These are phyloP conservation scores for Notospermus geniculatus DNA, from an alignment of 1,140 invertebrate species.

Conservation along the genomic window DNA sequence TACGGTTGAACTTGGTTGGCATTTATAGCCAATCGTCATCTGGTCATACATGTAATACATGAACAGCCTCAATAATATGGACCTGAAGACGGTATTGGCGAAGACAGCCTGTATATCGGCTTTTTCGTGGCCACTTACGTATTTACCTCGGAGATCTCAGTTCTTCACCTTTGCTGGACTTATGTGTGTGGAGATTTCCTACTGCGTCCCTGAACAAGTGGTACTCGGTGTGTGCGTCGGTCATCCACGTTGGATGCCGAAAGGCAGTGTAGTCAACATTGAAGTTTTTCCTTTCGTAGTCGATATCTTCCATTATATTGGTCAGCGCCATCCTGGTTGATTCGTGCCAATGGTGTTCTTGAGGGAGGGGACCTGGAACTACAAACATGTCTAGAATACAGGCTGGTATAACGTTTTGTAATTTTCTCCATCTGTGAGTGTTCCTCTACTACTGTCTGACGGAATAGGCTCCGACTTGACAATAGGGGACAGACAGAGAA, in stretches of 20 bases:
- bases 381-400: too few species aligned
- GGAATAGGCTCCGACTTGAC: too few species aligned
- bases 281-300: slow-evolving; percentile 37
- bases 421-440: too few species aligned
- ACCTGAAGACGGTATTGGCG: too few species aligned
- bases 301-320: slow-evolving; percentile 38
- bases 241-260: slow-evolving; percentile 37
- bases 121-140: neutral
- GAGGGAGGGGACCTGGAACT: too few species aligned
- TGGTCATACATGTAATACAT: too few species aligned
- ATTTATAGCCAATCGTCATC: too few species aligned
- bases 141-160: slow-evolving; percentile 40
- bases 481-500: too few species aligned
- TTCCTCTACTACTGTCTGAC: too few species aligned
- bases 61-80: too few species aligned
- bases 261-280: slow-evolving; percentile 27
- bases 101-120: neutral
- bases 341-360: neutral
- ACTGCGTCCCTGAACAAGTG: slow-evolving; percentile 29
- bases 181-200: slow-evolving; percentile 30
- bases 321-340: slow-evolving; percentile 30
- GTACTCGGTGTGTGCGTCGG: slow-evolving; percentile 37
- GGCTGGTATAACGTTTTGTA: too few species aligned
- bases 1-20: too few species aligned
- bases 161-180: slow-evolving; percentile 29